Evolutionary conservation across 2,888 invertebrate genomes (phyloP), one percentile per base, ranked within the genome.

Genomic region (Dinocampus coccinellae): DNA sequence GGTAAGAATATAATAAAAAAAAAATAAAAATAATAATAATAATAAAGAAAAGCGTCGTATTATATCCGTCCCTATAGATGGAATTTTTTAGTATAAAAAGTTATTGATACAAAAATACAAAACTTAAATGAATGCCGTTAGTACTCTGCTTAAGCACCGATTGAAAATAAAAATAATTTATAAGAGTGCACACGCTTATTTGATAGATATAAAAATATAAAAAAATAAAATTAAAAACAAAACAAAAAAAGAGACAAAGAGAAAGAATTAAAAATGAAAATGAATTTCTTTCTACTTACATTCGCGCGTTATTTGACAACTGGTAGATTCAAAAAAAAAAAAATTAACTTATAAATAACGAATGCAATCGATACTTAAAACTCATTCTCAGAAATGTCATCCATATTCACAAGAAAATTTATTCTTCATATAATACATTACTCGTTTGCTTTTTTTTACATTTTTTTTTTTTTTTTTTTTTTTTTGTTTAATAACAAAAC

Each of bases 31-130:
- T 16, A 29, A 65, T 34, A 52, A 36, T 11, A 20, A n/a, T 60
- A 33, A 42, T 65, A 61, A 65, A 42, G 58, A 11, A 55, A 76
- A 73, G 84, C 80, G 82, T 85, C 83, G 83, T 82, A 82, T 83
- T 83, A 82, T 84, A 86, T 87, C 86, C 86, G 86, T 86, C 86
- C 87, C 85, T 83, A 70, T 85, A 86, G 84, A 84, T 84, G 82
- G 82, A 82, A 81, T 83, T 83, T 71, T 77, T 75, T 66, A 75
- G 72, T 75, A 75, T 73, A 75, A 58, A 61, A 69, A 53, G 58
- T 71, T 69, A 73, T 70, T 72, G 60, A 71, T 68, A 61, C 53
- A 55, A 57, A 65, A 65, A 64, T 58, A 47, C 57, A 69, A 42
- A 58, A 61, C 34, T 39, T 47, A 65, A 62, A 65, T 62, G 42